Base-by-base conservation (phyloP, 1,140 invertebrate genomes). In the Leptonema lineaticorne region DNA sequence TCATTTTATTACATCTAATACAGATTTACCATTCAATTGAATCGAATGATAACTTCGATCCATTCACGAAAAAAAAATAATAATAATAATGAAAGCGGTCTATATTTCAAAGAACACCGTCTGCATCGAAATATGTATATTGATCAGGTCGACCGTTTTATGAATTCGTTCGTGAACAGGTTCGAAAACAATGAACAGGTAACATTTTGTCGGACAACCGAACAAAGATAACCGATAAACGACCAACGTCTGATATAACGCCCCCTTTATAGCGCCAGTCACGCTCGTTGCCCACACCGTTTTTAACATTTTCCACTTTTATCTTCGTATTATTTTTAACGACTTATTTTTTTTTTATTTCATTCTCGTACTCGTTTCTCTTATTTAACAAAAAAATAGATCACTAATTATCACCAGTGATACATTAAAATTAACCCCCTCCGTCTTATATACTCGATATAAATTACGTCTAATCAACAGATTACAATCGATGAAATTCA, bases 111-210 rank as follows among this genome's bases (percentile, higher is more conserved):
- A 48, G 22, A 53, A n/a, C 50, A 24, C 50, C 9, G 50, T 59
- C 53, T 27, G 29, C 41, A 62, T 11, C 62, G 41, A 64, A 64
- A 50, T 30, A 46, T 46, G 50, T n/a, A n/a, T n/a, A n/a, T n/a
- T 41, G 41, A 26, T 11, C 62, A 46, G 27, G 26, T 27, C 3
- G 48, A 41, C 48, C 60, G 27, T 64, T 64, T 46, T 64, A 64
- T 64, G 30, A 64, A 64, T 64, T 64, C 62, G 24, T 26, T 20
- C 16, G 62, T 45, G 30, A 64, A 64, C 45, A 30, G 46, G 62
- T 48, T 64, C 27, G 62, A 53, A 64, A 64, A 64, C 62, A 64
- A 64, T 64, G 62, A 64, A 64, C 62, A 64, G 62, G 62, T 64
- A 64, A 64, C 62, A 64, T 64, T 64, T 64, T 64, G 62, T 64